Evolutionary conservation across 2,888 invertebrate genomes (phyloP), one percentile per base, ranked within the genome.

Genomic region (Drosophila fulvimacula): DNA sequence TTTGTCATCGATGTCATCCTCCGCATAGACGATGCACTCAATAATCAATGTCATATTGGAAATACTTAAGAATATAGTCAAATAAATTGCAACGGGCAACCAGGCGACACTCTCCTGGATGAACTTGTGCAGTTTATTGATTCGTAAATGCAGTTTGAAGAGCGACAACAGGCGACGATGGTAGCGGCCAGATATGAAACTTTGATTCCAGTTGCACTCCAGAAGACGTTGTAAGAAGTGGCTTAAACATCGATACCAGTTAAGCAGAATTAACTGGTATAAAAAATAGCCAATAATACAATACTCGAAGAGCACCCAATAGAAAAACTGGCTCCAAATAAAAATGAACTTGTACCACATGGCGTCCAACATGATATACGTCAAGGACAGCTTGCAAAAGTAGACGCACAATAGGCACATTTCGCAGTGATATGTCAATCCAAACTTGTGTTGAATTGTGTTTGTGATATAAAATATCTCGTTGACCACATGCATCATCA

Each of bases 291-390:
- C 78, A 0, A 73, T 15, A 17, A 44, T 17, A 27, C 83, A 82
- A 60, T 81, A 82, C 52, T 82, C 83, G 13, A 81, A 6, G 0
- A 82, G 68, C 9, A 73, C 1, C 81, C 82, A 81, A 32, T 81
- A 76, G 4, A 81, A 42, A 7, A 78, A 67, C n/a, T 53, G 56
- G 2, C 60, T 6, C 55, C 63, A 57, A 1, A 80, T 21, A 55
- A 78, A 73, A 0, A 1, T n/a, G 10, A 48, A 19, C n/a, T 69
- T 76, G 30, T 72, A 21, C 78, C 62, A 72, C 44, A 78, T 7
- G 1, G 73, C 46, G 0, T 70, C 69, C 21, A 82, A 27, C 24
- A 56, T 3, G 0, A 72, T 6, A 15, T 52, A 81, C 2, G 65
- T 52, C 19, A 81, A 19, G 17, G 21, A 56, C 0, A 81, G 7